Evolutionary conservation across 92 coral and sea anemone genomes (phyloP).

Genomic region (Zoanthus gigantus): DNA sequence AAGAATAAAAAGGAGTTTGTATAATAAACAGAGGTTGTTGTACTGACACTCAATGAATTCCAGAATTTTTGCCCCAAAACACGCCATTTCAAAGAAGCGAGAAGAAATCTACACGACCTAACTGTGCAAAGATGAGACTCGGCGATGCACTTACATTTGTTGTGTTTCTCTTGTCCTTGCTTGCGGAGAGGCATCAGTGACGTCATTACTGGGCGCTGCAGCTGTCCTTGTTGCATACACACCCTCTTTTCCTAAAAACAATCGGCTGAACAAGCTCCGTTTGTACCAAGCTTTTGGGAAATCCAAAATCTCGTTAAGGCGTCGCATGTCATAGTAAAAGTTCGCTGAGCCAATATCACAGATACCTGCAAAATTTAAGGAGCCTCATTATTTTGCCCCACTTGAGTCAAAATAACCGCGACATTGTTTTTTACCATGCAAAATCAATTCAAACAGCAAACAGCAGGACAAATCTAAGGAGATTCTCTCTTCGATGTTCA

Average conservation of each 20-base stretch:
- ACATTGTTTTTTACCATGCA: too few species aligned
- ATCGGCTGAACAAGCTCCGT: constrained; percentile 87
- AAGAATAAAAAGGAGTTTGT: background rate
- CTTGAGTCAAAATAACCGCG: background rate
- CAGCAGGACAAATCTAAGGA: too few species aligned
- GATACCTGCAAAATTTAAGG: constrained; percentile 67
- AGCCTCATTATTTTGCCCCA: background rate
- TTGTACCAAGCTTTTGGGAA: constrained; percentile 99
- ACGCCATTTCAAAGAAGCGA: background rate
- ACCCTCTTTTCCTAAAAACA: constrained; percentile 96
- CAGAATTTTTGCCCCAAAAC: background rate
- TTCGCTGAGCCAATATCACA: constrained; percentile 99
- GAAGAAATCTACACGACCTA: background rate
- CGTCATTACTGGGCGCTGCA: constrained; percentile 64
- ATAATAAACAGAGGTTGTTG: background rate
- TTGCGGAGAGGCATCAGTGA: constrained; percentile 63
- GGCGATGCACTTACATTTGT: constrained; percentile 58
- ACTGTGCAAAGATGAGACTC: background rate
- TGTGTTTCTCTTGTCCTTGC: constrained; percentile 42
- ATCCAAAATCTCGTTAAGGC: constrained; percentile 94
- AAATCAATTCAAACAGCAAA: too few species aligned
- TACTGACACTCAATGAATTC: background rate
- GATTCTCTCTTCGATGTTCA: too few species aligned
- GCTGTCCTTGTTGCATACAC: constrained; percentile 93
- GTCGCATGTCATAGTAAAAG: constrained; percentile 98